Conservation (phyloP, 2,113 vertebrate species). For the Potamarius usumacintae region DNA sequence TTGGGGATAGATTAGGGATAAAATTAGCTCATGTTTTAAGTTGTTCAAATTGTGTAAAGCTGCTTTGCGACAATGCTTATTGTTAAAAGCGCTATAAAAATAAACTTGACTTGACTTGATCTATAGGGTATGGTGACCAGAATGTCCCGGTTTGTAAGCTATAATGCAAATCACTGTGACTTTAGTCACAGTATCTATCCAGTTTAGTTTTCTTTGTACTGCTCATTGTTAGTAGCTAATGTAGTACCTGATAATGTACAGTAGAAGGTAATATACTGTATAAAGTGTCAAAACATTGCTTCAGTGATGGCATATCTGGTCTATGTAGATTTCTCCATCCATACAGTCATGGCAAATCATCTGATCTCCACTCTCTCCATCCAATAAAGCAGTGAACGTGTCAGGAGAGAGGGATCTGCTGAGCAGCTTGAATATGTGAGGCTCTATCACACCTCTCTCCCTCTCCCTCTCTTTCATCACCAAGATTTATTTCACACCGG, state of each 20-base stretch:
- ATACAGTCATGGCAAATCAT: constrained; percentile 16
- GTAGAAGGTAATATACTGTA: not conserved
- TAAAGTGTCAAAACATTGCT: not conserved
- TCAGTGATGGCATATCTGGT: not conserved
- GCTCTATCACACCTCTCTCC: not conserved
- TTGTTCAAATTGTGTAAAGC: no score
- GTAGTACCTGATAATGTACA: not conserved
- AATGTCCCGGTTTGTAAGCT: no score
- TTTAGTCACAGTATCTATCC: no score
- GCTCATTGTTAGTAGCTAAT: not conserved
- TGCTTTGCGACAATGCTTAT: no score
- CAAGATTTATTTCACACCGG: constrained; percentile 31
- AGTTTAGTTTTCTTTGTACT: no score
- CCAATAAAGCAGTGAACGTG: constrained; percentile 27
- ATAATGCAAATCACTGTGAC: no score
- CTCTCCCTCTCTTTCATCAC: constrained; percentile 14
- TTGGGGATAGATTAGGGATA: no score
- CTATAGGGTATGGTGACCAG: no score
- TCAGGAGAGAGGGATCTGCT: not conserved
- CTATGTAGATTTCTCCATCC: not conserved
- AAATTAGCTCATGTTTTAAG: no score
- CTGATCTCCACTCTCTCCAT: constrained; percentile 26
- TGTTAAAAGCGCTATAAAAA: no score
- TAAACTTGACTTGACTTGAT: no score
- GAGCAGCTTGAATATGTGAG: constrained; percentile 12